phyloP scores from a whole-genome alignment of 2,113 vertebrate species.

The Poecilia latipinna region DNA sequence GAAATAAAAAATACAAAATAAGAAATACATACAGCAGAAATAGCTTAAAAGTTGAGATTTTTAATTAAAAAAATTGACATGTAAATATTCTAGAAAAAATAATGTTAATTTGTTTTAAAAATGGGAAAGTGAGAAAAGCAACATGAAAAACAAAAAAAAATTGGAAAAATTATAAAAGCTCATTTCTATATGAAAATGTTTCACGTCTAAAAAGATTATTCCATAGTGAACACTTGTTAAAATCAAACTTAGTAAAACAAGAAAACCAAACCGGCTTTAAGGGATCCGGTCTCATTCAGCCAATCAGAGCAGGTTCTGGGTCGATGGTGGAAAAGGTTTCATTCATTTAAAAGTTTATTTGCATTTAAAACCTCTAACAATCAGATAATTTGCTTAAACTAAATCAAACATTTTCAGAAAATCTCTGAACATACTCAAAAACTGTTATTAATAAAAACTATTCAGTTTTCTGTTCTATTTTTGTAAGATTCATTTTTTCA shows the following conservation, averaged over 20 bases:
- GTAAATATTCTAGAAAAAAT: neutral
- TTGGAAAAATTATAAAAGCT: too few species aligned
- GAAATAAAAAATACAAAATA: neutral
- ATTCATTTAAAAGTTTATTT: too few species aligned
- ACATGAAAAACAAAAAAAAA: neutral
- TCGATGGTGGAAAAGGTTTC: too few species aligned
- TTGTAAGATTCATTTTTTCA: neutral
- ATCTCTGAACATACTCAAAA: neutral
- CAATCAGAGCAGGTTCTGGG: too few species aligned
- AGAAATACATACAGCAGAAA: neutral
- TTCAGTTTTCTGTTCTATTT: neutral
- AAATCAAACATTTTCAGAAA: neutral
- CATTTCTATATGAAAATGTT: too few species aligned
- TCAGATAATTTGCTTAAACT: neutral
- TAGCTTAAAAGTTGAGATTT: neutral
- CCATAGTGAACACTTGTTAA: too few species aligned
- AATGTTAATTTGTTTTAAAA: neutral
- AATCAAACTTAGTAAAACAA: too few species aligned
- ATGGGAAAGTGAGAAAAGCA: too few species aligned
- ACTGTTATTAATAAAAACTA: neutral
- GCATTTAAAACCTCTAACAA: neutral
- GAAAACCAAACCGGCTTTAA: too few species aligned
- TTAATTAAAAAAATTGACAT: neutral
- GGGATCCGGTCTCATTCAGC: too few species aligned
- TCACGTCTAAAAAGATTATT: too few species aligned